Base-by-base conservation (phyloP, 2,113 vertebrate genomes). In the Tapirus terrestris region DNA sequence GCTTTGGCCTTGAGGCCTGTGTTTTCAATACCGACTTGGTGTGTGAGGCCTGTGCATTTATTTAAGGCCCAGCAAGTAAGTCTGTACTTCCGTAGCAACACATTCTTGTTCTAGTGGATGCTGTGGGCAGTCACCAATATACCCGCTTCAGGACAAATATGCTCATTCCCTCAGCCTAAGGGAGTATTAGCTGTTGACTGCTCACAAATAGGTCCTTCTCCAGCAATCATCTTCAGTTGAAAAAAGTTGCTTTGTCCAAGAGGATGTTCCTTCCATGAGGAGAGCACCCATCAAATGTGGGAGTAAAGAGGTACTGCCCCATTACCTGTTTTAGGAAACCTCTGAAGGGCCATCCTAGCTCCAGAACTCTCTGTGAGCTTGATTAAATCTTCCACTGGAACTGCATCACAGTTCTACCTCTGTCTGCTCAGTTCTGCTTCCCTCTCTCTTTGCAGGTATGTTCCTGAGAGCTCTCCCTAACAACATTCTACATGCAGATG, bases 401-500 rank as follows among this genome's bases (percentile, higher is more conserved):
- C 10, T 29, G 7, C 13, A 43, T 3, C 51, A 39, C 1, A 10
- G 58, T 16, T 61, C 51, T 3, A 4, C 13, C 2, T 53, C 25
- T 20, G 20, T 63, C 8, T 45, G 27, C 67, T 72, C 6, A 13
- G 20, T 53, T 13, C 45, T 63, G 27, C 16, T 53, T 16, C 14
- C 51, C 51, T 53, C 51, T 3, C 51, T 53, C 51, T 53, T 53
- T 53, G 14, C 51, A 53, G 51, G 51, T 53, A 3, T 51, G 20
- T 39, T 70, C 21, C 14, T 43, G n/a, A 56, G 45, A 94, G 16
- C 25, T n/a, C 17, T 33, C 3, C 20, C 16, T 58, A 83, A 1
- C 0, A 61, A 61, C 2, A 5, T 76, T 21, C 60, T 56, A 1
- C 29, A 67, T 0, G 1, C 8, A 6, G 23, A 68, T 36, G 4